These are phyloP conservation scores for Drosophila paracracens DNA, from an alignment of 2,888 invertebrate species.

Conservation along the genomic window DNA sequence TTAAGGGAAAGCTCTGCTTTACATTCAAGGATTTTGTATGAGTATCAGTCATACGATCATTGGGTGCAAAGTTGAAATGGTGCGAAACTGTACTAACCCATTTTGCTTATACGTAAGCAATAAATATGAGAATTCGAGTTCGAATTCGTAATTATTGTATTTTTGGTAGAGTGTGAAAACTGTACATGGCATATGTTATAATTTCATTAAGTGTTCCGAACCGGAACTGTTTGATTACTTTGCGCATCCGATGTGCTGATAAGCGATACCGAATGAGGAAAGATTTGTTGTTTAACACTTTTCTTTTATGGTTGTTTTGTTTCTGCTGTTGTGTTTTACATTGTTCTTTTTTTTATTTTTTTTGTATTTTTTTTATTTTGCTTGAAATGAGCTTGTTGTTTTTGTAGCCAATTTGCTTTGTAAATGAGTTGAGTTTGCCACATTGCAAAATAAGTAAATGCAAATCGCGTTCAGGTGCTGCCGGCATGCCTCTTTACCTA, in stretches of 20 bases:
- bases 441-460: constrained; percentile 43
- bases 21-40: neutral
- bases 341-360: neutral
- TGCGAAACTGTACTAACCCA: neutral
- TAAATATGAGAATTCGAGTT: neutral
- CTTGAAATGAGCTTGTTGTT: neutral
- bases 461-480: constrained; percentile 32
- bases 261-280: neutral
- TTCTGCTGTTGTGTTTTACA: neutral
- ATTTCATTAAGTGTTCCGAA: neutral
- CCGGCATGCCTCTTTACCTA: constrained; percentile 5
- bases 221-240: constrained; percentile 6
- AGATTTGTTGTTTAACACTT: neutral
- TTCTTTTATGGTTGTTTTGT: neutral
- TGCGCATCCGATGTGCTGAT: constrained; percentile 1
- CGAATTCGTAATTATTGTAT: neutral
- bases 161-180: neutral
- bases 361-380: constrained; percentile 9
- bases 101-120: neutral
- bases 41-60: neutral
- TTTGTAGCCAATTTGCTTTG: constrained; percentile 47
- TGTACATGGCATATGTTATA: neutral
- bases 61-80: neutral
- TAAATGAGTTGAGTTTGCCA: constrained; percentile 36
- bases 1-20: neutral